phyloP scores from a whole-genome alignment of 92 coral and sea anemone genomes.

The Zoanthus solanderi region DNA sequence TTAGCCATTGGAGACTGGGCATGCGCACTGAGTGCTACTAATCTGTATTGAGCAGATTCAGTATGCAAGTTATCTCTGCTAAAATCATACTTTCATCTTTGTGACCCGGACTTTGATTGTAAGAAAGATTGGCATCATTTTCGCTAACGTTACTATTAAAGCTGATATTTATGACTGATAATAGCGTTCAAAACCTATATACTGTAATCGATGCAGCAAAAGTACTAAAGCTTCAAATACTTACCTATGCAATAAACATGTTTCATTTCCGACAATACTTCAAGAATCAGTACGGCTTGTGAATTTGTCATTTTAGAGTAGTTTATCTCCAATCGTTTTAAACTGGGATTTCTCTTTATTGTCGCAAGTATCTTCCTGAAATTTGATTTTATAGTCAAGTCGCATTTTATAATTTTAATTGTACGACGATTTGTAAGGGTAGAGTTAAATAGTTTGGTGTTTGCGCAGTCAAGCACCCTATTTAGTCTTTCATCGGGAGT shows the following conservation, averaged over 20 bases:
- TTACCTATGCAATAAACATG: slow-evolving; percentile 8
- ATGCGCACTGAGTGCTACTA: no score
- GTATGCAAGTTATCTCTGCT: no score
- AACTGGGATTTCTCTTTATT: background rate
- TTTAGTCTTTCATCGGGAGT: background rate
- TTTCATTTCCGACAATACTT: slow-evolving; percentile 18
- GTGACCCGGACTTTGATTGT: no score
- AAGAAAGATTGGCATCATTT: no score
- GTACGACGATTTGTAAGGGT: slow-evolving; percentile 9
- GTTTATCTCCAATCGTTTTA: slow-evolving; percentile 10
- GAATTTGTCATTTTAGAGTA: background rate
- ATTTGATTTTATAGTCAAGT: background rate
- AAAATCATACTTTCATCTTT: no score
- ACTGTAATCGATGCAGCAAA: no score
- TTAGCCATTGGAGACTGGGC: no score
- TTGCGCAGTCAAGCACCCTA: background rate
- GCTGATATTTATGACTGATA: no score
- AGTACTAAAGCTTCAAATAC: background rate
- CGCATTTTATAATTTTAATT: background rate
- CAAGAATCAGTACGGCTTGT: slow-evolving; percentile 1
- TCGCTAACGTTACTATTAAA: no score
- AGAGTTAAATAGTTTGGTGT: background rate
- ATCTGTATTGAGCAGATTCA: no score
- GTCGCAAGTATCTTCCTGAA: slow-evolving; percentile 1
- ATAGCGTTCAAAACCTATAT: no score